These are phyloP conservation scores for Gallinago nigripennis DNA, from an alignment of 2,797 vertebrate species.

Conservation along the genomic window DNA sequence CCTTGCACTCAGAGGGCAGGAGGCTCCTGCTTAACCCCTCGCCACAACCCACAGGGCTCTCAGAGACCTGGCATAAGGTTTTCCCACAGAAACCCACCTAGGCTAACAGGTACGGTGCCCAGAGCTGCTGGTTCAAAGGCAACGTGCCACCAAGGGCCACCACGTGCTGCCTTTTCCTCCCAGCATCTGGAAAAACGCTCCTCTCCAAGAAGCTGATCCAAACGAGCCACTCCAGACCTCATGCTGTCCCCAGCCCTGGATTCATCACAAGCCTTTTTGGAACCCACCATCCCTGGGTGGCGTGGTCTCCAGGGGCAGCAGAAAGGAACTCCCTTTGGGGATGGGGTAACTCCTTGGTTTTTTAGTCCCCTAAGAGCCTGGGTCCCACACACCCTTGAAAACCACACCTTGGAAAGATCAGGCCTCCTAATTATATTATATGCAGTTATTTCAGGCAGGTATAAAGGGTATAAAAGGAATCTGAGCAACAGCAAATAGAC, in stretches of 20 bases:
- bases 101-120: rapidly evolving
- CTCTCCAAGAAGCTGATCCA: neutral
- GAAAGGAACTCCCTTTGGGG: neutral
- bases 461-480: neutral
- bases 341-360: neutral
- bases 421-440: too few species aligned
- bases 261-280: neutral
- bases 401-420: neutral
- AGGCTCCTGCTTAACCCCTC: neutral
- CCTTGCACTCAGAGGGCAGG: neutral
- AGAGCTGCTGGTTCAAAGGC: neutral
- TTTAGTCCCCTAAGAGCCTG: neutral
- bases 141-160: neutral
- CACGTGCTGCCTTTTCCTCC: neutral
- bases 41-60: neutral
- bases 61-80: rapidly evolving
- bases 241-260: neutral
- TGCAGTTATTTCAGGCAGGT: neutral
- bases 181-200: neutral
- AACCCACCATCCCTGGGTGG: neutral
- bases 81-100: neutral
- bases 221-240: neutral
- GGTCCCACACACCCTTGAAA: neutral
- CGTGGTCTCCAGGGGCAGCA: neutral
- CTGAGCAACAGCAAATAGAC: neutral